These are phyloP conservation scores for Lithophane socia DNA, from an alignment of 2,888 invertebrate species.

Conservation along the genomic window DNA sequence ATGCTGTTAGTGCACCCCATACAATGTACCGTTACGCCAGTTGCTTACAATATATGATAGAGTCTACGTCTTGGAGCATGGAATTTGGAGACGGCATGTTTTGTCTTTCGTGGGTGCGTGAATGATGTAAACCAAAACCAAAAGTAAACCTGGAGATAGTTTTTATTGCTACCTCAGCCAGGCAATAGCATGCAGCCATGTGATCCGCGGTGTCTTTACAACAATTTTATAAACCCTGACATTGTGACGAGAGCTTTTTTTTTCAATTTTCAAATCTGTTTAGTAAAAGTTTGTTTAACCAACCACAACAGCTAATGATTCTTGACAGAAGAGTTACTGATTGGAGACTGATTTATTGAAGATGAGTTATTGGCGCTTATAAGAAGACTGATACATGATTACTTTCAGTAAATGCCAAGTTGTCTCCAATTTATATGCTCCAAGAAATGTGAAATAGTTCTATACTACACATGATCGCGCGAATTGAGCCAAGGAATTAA, in stretches of 20 bases:
- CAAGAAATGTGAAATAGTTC: constrained; percentile 46
- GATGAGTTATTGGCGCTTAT: neutral
- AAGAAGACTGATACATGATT: neutral
- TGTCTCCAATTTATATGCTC: constrained; percentile 34
- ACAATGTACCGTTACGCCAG: constrained; percentile 75
- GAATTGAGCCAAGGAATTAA: constrained; percentile 58
- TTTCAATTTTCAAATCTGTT: neutral
- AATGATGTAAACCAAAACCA: neutral
- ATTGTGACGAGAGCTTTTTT: neutral
- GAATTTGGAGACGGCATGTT: constrained; percentile 17
- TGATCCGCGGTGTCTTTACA: neutral
- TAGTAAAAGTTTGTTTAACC: neutral
- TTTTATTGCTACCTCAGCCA: neutral
- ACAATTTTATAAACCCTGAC: neutral
- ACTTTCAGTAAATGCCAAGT: neutral
- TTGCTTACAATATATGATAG: constrained; percentile 38
- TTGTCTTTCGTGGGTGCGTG: too few relatives aligned
- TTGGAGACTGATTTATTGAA: neutral
- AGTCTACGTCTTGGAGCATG: constrained; percentile 35
- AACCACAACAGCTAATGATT: neutral
- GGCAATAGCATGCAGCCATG: neutral
- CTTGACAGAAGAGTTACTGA: neutral
- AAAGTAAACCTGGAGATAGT: neutral
- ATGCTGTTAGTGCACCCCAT: constrained; percentile 91
- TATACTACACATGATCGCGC: constrained; percentile 52